These are phyloP conservation scores for Phrynocephalus forsythii DNA, from an alignment of 2,797 vertebrate species.

Conservation along the genomic window DNA sequence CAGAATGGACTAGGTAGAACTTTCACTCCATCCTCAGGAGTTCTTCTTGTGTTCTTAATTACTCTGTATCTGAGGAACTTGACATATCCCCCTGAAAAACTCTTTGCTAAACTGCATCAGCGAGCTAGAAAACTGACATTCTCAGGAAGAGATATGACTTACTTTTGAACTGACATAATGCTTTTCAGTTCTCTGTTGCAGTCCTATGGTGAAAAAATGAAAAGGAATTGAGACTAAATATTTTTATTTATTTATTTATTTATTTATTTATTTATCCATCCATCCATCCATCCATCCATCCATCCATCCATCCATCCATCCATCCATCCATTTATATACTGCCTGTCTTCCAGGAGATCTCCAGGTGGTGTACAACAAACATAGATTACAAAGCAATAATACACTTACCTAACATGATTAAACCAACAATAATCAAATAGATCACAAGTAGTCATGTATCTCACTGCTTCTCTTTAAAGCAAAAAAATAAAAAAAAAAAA, in stretches of 20 bases:
- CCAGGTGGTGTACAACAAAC: too few species aligned
- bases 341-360: too few species aligned
- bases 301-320: too few species aligned
- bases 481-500: slow-evolving; percentile 1
- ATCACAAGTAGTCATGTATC: neutral
- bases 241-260: too few species aligned
- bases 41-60: neutral
- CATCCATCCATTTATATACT: too few species aligned
- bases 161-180: slow-evolving; percentile 39
- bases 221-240: too few species aligned
- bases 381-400: too few species aligned
- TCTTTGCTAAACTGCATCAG: neutral
- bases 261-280: too few species aligned
- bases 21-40: neutral
- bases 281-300: too few species aligned
- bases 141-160: slow-evolving; percentile 42
- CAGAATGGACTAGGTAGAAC: neutral
- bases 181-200: slow-evolving; percentile 21
- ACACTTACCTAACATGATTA: too few species aligned
- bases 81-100: neutral
- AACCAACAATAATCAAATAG: too few species aligned
- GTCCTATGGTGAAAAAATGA: slow-evolving; percentile 22
- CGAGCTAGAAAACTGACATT: too few species aligned
- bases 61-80: neutral
- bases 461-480: slow-evolving; percentile 8